Percentiles rank a stretch among this genome's conserved stretches.
phyloP scores from a whole-genome alignment of 2,113 vertebrate species.

The Pandion haliaetus region DNA sequence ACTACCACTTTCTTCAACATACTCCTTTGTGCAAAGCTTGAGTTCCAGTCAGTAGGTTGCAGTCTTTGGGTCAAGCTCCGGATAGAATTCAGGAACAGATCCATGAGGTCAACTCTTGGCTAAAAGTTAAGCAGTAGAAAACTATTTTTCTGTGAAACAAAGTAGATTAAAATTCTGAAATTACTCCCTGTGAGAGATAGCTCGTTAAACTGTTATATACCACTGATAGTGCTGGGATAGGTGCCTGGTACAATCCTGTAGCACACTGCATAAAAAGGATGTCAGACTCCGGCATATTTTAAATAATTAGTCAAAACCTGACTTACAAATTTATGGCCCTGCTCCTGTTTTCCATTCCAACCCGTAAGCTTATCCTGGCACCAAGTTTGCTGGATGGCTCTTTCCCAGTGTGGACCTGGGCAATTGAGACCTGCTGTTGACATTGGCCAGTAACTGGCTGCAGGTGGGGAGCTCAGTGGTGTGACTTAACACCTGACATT shows the following conservation, averaged over 20 bases:
- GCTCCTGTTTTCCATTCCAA: neutral
- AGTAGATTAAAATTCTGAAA: neutral
- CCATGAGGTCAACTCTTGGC: neutral
- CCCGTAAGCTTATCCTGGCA: neutral
- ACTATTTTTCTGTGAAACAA: neutral
- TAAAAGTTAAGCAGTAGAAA: neutral
- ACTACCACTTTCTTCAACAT: neutral
- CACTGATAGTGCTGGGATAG: neutral
- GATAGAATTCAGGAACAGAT: neutral
- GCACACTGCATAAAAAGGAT: neutral
- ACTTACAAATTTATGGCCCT: neutral
- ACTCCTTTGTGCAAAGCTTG: neutral
- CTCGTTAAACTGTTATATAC: rapidly evolving
- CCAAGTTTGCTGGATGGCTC: neutral
- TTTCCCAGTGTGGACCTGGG: neutral
- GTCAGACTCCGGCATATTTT: neutral
- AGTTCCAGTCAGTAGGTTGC: neutral
- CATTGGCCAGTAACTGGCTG: neutral
- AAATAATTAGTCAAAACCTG: neutral
- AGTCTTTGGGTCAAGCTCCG: neutral
- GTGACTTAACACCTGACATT: neutral
- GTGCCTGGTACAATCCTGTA: too few relatives aligned
- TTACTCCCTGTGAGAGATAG: neutral
- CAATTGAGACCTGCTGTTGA: neutral
- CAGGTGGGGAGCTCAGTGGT: neutral